Conservation (phyloP, 2,888 invertebrate genomes). For the Scaptodrosophila latifasciaeformis region DNA sequence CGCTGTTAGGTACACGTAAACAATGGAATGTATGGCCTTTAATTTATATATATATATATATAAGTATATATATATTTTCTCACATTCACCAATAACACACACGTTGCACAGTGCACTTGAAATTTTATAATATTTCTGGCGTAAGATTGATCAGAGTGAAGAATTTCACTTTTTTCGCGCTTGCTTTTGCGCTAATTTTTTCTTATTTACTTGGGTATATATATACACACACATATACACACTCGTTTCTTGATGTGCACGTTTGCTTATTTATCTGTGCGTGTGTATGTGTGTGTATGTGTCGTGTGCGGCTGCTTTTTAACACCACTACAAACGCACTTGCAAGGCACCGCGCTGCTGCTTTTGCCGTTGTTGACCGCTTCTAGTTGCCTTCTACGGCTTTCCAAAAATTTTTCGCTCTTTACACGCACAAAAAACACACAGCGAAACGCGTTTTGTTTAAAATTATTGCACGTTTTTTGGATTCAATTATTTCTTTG, state of each 20-base stretch:
- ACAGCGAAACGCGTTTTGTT: constrained; percentile 21
- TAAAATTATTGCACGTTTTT: constrained; percentile 38
- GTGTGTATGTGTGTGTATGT: constrained; percentile 17
- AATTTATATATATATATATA: too few relatives aligned
- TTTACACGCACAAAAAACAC: constrained; percentile 31
- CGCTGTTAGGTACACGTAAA: too few relatives aligned
- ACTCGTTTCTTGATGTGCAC: not conserved
- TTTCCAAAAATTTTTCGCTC: constrained; percentile 32
- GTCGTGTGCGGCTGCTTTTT: constrained; percentile 24
- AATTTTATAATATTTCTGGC: constrained; percentile 27
- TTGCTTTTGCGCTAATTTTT: constrained; percentile 36
- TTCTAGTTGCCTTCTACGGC: constrained; percentile 42
- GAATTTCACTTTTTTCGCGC: constrained; percentile 50
- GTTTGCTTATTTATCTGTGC: too few relatives aligned
- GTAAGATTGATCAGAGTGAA: constrained; percentile 11
- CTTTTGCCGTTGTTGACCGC: constrained; percentile 34
- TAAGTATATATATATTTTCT: too few relatives aligned
- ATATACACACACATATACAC: constrained; percentile 21
- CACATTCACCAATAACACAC: constrained; percentile 25
- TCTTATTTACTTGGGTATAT: constrained; percentile 32
- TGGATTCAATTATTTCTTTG: constrained; percentile 24
- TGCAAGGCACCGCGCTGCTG: constrained; percentile 41
- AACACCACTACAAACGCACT: constrained; percentile 62
- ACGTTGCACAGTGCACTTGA: constrained; percentile 27
- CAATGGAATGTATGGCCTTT: constrained; percentile 51